Percentiles rank a stretch among this genome's conserved stretches.
Evolutionary conservation across 2,113 vertebrate species (phyloP).

Genomic region (Lophotis ruficrista): DNA sequence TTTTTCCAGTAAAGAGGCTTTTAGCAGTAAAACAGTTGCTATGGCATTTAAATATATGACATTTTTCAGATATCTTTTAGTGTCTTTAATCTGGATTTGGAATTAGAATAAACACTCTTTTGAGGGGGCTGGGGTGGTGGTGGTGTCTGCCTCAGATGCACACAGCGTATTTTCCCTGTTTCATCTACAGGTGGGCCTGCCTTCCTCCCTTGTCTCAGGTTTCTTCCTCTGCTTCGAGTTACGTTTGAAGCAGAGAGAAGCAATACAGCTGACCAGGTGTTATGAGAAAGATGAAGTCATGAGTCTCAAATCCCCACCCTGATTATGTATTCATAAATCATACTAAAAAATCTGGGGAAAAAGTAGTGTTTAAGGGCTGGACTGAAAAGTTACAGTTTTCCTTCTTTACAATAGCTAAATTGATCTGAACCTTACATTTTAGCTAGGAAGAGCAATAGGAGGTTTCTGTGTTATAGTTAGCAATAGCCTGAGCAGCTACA

Average conservation of each 20-base stretch:
- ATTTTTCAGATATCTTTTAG: not conserved
- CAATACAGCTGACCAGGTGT: not conserved
- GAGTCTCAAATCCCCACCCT: not conserved
- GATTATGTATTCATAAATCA: not conserved
- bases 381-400: not conserved
- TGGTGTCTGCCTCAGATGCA: not conserved
- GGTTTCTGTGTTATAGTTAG: not conserved
- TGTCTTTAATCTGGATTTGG: not conserved
- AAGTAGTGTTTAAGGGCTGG: not conserved
- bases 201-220: not conserved
- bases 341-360: not conserved
- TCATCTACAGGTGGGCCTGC: not conserved
- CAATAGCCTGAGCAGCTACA: not conserved
- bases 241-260: not conserved
- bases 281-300: not conserved
- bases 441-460: not conserved
- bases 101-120: not conserved
- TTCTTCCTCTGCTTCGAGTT: not conserved
- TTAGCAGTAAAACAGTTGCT: not conserved
- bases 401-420: not conserved
- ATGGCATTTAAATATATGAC: not conserved
- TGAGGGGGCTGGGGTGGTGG: fast-evolving
- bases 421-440: not conserved
- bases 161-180: fast-evolving
- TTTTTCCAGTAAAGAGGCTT: not conserved